Evolutionary conservation across 1,140 invertebrate species (phyloP), one percentile per base, ranked within the genome.

Genomic region (Drosophila equinoxialis): DNA sequence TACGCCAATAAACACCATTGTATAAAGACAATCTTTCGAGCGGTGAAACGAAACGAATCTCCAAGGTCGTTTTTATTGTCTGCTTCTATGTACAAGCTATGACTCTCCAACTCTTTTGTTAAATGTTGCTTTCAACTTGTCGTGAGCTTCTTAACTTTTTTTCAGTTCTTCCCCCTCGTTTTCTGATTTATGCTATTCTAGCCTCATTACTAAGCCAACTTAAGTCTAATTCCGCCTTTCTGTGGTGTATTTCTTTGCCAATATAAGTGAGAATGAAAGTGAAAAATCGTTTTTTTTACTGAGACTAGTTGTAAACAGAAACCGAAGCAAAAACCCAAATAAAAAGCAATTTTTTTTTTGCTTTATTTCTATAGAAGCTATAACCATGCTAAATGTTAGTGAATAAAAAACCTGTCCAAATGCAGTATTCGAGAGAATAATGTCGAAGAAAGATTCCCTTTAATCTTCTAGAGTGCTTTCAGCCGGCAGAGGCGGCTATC

Each of bases 61-160:
- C 80, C 84, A 89, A 89, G 84, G 84, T 84, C 84, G 77, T 67
- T 37, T 17, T 68, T 42, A 74, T 76, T 74, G 73, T 76, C 65
- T 76, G 59, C 72, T 69, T 75, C 74, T 76, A 3, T 17, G 14
- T 48, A 5, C 35, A 10, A 20, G 6, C 6, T 51, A 23, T 51
- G 20, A 10, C 45, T 23, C 45, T 23, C 20, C 45, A 42, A 42
- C 5, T 41, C 17, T 41, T 14, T 76, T 68, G 72, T 64, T 73
- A 17, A 45, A 37, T 45, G 41, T 51, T 73, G 62, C 72, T 75
- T 74, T 67, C 72, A 77, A 74, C 55, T 72, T 77, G 68, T 74
- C 69, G 77, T 77, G 77, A 80, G 77, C 77, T 85, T 87, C 83
- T 79, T 85, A 81, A 77, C 79, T 68, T 67, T 68, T 65, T 63